Base-by-base conservation (phyloP, 2,888 invertebrate genomes). In the Atethmia centrago region DNA sequence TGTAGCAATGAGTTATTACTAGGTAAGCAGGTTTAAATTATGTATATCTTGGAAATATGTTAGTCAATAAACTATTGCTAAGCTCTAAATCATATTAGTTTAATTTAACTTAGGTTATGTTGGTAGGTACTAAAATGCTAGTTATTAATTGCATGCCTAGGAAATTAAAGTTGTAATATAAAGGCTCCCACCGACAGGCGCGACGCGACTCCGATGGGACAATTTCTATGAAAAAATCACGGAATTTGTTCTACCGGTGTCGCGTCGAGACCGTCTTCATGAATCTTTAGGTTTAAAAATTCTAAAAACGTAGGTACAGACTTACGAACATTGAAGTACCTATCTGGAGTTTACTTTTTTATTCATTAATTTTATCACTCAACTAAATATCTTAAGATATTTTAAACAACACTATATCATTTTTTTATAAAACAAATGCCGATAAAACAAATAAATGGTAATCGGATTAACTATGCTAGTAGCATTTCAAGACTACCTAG, bases 1-100 rank as follows among this genome's bases (percentile, higher is more conserved):
- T n/a, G n/a, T n/a, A n/a, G n/a, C n/a, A n/a, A n/a, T 64, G 36
- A 25, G 47, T 47, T 42, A 72, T 42, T 42, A 31, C 56, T 40
- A 25, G 31, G 40, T 51, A 16, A 69, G 21, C 28, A 21, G 40
- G 49, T 63, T 63, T 25, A 45, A 49, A 28, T 66, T 19, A 45
- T 45, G 25, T 63, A 63, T 36, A 8, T 12, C 25, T 47, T 69
- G 25, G 21, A 28, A 49, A 28, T 49, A 64, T 49, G 36, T 69
- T 49, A 65, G 36, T 40, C 25, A 21, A 36, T 28, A 40, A 65
- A 66, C 25, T 49, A 49, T 25, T 16, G 3, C 10, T 40, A 12
- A 21, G n/a, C 10, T 36, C 7, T 14, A 1, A 36, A 19, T 36
- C 12, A 25, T 25, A 4, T 42, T 16, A 59, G 16, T 62, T 62